Conservation (phyloP, 2,888 invertebrate species). For the Creontiades dilutus region DNA sequence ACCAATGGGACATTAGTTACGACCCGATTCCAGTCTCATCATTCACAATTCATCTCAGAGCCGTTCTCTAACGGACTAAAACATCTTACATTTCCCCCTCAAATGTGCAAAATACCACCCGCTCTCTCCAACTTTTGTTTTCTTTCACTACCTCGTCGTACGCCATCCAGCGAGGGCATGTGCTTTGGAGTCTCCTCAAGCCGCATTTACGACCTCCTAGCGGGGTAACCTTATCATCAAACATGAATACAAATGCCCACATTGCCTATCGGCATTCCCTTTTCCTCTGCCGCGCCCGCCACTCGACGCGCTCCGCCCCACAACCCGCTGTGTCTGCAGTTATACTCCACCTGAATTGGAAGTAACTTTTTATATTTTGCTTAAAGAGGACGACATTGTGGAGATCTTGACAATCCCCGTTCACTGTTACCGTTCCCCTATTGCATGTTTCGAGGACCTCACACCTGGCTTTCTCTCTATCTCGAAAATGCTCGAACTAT, state of each 20-base stretch:
- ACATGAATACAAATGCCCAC: conserved; percentile 67
- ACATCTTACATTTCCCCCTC: neutral
- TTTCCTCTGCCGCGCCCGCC: neutral
- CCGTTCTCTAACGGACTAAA: neutral
- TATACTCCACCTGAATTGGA: conserved; percentile 40
- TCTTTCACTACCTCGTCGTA: neutral
- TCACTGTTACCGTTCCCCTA: neutral
- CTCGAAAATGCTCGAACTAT: neutral
- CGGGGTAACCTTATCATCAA: conserved; percentile 60
- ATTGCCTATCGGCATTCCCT: conserved; percentile 51
- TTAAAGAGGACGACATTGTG: neutral
- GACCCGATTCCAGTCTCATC: too few relatives aligned
- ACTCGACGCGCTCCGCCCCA: neutral
- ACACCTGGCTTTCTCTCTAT: neutral
- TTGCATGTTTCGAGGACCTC: too few relatives aligned
- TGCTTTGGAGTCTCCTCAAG: conserved; percentile 53
- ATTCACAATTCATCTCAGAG: too few relatives aligned
- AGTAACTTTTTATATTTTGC: conserved; percentile 28
- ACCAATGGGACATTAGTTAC: too few relatives aligned
- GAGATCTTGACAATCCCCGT: conserved; percentile 19
- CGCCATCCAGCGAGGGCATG: conserved; percentile 1
- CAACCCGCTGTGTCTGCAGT: conserved; percentile 24
- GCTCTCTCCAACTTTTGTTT: neutral
- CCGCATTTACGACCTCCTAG: conserved; percentile 47
- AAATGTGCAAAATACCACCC: neutral